These are phyloP conservation scores for Portevinia maculata DNA, from an alignment of 2,888 invertebrate genomes.

Conservation along the genomic window DNA sequence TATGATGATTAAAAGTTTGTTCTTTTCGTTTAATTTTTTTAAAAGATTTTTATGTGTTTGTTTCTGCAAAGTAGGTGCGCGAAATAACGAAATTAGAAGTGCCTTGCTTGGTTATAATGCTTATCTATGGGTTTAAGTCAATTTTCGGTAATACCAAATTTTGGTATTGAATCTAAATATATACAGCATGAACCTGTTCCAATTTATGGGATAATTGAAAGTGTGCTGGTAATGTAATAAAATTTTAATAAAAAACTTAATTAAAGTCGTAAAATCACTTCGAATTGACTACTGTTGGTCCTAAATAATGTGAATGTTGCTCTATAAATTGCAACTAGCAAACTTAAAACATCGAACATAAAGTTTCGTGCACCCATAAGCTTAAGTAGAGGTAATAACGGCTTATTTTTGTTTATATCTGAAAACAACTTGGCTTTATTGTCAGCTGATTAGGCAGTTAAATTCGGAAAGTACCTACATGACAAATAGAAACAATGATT, in stretches of 20 bases:
- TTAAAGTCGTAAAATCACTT: slow-evolving; percentile 27
- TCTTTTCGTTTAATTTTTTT: slow-evolving; percentile 1
- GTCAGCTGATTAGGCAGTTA: no score
- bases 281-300: slow-evolving; percentile 3
- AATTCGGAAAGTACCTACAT: no score
- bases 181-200: slow-evolving; percentile 16
- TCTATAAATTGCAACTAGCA: no score
- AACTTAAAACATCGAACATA: no score
- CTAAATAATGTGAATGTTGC: not conserved
- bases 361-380: no score
- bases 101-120: no score
- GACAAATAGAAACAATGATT: no score
- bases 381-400: no score
- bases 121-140: no score
- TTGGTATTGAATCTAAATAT: slow-evolving; percentile 2
- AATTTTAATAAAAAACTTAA: slow-evolving; percentile 4
- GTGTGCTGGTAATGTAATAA: slow-evolving; percentile 18
- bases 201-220: slow-evolving; percentile 19
- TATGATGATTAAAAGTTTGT: slow-evolving; percentile 27
- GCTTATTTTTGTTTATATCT: no score
- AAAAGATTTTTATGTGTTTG: not conserved
- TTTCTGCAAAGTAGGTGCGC: slow-evolving; percentile 47
- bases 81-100: not conserved
- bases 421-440: no score
- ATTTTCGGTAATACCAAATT: no score